phyloP scores from a whole-genome alignment of 1,140 invertebrate species.

The Drosophila burlai region DNA sequence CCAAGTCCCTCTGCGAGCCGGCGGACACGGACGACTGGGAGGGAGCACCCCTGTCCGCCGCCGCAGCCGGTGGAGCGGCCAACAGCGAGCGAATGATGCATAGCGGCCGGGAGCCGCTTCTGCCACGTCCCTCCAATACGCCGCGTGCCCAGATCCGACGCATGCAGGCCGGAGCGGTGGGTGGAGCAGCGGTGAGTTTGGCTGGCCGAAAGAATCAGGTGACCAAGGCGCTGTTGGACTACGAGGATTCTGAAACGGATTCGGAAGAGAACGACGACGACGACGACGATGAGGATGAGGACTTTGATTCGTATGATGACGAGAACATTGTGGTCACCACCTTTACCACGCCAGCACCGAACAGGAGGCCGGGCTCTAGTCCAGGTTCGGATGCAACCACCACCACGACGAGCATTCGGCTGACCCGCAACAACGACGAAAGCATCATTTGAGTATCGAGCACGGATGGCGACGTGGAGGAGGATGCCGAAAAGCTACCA shows the following conservation, averaged over 20 bases:
- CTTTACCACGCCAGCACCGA: constrained; percentile 63
- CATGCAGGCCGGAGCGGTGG: constrained; percentile 66
- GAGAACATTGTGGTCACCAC: constrained; percentile 83
- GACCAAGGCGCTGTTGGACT: constrained; percentile 76
- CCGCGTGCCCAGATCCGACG: constrained; percentile 77
- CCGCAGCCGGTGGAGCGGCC: constrained; percentile 36
- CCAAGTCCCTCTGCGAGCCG: constrained; percentile 82
- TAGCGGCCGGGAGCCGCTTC: constrained; percentile 70
- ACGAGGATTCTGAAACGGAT: constrained; percentile 71
- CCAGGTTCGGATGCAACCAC: constrained; percentile 39
- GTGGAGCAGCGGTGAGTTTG: constrained; percentile 53
- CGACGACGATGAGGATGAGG: constrained; percentile 82
- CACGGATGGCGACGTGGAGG: constrained; percentile 23
- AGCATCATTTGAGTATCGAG: constrained; percentile 81
- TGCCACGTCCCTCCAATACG: constrained; percentile 74
- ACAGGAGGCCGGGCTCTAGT: constrained; percentile 49
- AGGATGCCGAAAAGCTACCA: constrained; percentile 3
- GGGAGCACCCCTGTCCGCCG: constrained; percentile 53
- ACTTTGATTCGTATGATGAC: constrained; percentile 84
- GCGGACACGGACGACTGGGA: constrained; percentile 78
- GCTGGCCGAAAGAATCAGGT: constrained; percentile 68
- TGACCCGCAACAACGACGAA: constrained; percentile 82
- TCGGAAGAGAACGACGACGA: constrained; percentile 78
- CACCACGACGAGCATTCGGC: constrained; percentile 77
- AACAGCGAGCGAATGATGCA: constrained; percentile 61